Base-by-base conservation (phyloP, 2,113 vertebrate genomes). In the Thymallus thymallus region DNA sequence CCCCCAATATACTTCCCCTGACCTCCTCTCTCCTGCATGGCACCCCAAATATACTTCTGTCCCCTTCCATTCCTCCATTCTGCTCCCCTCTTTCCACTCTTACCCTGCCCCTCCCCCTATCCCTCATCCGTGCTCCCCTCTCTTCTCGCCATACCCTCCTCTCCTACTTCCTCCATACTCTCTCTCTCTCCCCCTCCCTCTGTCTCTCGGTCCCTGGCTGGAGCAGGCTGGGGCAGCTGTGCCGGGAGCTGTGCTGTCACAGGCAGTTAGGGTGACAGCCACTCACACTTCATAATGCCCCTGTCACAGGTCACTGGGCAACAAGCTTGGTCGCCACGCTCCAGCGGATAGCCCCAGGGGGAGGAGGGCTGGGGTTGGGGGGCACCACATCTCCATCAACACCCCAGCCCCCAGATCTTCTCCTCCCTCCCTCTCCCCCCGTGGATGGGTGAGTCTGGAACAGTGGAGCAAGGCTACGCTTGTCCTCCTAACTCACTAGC, bases 241-340 rank as follows among this genome's bases (percentile, higher is more conserved):
- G 95, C 96, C 94, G 91, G 92, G 80, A 96, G 96, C 95, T 90
- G 92, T 94, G 93, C 95, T 98, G 97, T 98, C 97, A 97, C 94
- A 94, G 94, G 88, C 91, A 82, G 94, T 98, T 98, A 98, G 88
- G 90, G 91, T 96, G 96, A 99, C 94, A 95, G 94, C 94, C 92
- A 95, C 96, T 97, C 96, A 97, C 95, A 96, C 95, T 96, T 98
- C 95, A 97, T 97, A 97, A 97, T 97, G 97, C 96, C 95, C 95
- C 92, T 95, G 95, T 97, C 96, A 97, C 96, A 96, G 96, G 96
- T 97, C 97, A 98, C 91, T 94, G 95, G 95, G 93, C 94, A 95
- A 96, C 96, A 97, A 94, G 96, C 95, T 94, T 93, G 97, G 96
- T 97, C 96, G 95, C 91, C 89, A 82, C 92, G 93, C 95, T 95